These are phyloP conservation scores for Drosophila leonis DNA, from an alignment of 2,888 invertebrate species.

Conservation along the genomic window DNA sequence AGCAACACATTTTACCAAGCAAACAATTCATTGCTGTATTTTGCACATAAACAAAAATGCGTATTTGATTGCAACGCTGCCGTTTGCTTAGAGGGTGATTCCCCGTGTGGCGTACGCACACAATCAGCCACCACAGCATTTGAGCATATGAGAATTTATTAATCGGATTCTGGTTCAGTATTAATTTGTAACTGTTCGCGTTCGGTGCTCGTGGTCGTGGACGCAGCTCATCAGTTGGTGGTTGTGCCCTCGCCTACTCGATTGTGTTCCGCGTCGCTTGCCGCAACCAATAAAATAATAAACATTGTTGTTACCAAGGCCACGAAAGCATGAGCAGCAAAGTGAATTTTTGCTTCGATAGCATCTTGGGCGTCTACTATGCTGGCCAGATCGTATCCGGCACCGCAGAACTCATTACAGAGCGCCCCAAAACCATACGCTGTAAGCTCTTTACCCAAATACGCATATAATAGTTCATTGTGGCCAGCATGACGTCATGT, in stretches of 20 bases:
- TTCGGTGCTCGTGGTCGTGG: slow-evolving; percentile 35
- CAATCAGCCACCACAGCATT: not conserved
- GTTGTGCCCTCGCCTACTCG: slow-evolving; percentile 7
- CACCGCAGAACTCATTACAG: slow-evolving; percentile 82
- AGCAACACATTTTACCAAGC: not conserved
- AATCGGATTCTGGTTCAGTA: slow-evolving; percentile 55
- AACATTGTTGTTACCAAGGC: slow-evolving; percentile 43
- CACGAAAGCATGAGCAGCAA: slow-evolving; percentile 81
- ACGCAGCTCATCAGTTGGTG: slow-evolving; percentile 16
- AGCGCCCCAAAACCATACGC: slow-evolving; percentile 84
- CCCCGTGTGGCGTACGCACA: slow-evolving; percentile 5
- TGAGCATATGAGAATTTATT: slow-evolving; percentile 16
- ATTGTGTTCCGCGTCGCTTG: slow-evolving; percentile 26
- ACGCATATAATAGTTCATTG: slow-evolving; percentile 37
- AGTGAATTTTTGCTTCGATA: slow-evolving; percentile 83
- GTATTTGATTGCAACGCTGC: not conserved
- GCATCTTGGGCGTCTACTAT: slow-evolving; percentile 83
- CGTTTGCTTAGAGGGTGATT: slow-evolving; percentile 11
- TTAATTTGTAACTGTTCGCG: slow-evolving; percentile 55
- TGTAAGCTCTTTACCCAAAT: slow-evolving; percentile 75
- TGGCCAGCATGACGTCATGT: slow-evolving; percentile 66
- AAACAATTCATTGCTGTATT: not conserved
- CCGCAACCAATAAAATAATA: slow-evolving; percentile 25
- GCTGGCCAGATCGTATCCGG: slow-evolving; percentile 84
- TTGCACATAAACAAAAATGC: not conserved